Evolutionary conservation across 1,140 invertebrate species (phyloP), one percentile per base, ranked within the genome.

Genomic region (Lepidotrigona ventralis): DNA sequence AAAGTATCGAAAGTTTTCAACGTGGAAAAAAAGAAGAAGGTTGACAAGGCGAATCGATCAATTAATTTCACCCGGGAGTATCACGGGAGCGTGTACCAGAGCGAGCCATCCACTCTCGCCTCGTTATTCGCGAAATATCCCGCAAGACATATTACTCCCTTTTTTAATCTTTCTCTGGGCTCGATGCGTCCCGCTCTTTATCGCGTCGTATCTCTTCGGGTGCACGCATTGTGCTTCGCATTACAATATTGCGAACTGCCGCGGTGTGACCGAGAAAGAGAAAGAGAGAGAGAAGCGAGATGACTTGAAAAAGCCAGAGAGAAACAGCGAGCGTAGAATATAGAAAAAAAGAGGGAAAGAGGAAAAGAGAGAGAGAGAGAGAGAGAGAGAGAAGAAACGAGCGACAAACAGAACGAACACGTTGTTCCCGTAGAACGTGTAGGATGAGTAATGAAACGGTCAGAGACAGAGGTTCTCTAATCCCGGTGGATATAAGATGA

Each of bases 401-500:
- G 29, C 68, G 79, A 88, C 77, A 89, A 78, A 89, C 75, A 73
- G 72, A 85, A 85, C 70, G 82, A 79, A 85, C 83, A 83, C 77
- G 86, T 87, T 87, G 77, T 85, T 78, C 29, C 73, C 80, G 73
- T 63, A 63, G 73, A 83, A 81, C 86, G 84, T 84, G 79, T 85
- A 86, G 82, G 89, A 90, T 90, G 88, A 91, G 89, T 90, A 91
- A 91, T 90, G 88, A 91, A 91, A 91, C 87, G 86, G 86, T 88
- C 84, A 88, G 79, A 77, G 72, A 86, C 81, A 88, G 86, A 88
- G 85, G 76, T 90, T 90, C 85, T 88, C 81, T 89, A 90, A 89
- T 88, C 88, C 76, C 82, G 66, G 29, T 53, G 80, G 83, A 88
- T 89, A 90, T 89, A 88, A 89, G 83, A 85, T 84, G 79, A 89